These are phyloP conservation scores for Tetropium fuscum DNA, from an alignment of 2,888 invertebrate species.

Conservation along the genomic window DNA sequence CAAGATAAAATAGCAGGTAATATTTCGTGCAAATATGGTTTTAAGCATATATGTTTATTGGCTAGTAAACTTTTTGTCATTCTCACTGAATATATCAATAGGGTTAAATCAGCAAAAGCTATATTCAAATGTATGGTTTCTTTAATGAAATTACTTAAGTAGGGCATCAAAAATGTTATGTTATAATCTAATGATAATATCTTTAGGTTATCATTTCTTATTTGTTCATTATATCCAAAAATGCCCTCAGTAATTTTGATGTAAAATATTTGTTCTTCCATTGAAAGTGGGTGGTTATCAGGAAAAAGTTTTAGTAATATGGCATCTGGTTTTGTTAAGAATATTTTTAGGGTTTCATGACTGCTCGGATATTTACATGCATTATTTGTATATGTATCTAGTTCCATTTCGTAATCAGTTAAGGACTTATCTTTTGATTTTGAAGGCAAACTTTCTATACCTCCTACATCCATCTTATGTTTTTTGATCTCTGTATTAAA, in stretches of 20 bases:
- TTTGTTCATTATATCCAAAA: constrained; percentile 56
- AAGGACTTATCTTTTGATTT: constrained; percentile 66
- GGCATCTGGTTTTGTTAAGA: constrained; percentile 51
- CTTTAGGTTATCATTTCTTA: constrained; percentile 51
- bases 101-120: constrained; percentile 52
- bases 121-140: constrained; percentile 53
- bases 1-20: constrained; percentile 55
- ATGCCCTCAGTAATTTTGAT: constrained; percentile 54
- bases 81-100: constrained; percentile 54
- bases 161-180: constrained; percentile 49
- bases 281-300: constrained; percentile 49
- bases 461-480: background rate
- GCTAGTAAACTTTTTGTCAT: constrained; percentile 54
- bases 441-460: background rate
- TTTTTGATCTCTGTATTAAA: background rate
- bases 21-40: constrained; percentile 49
- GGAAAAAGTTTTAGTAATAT: constrained; percentile 51
- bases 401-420: constrained; percentile 32
- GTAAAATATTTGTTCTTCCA: constrained; percentile 55
- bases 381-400: constrained; percentile 25
- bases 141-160: constrained; percentile 52
- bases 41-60: constrained; percentile 49
- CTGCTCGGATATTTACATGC: constrained; percentile 11
- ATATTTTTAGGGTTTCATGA: constrained; percentile 21
- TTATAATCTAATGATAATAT: constrained; percentile 49